phyloP scores from a whole-genome alignment of 2,113 vertebrate genomes.

The Orcinus orca region DNA sequence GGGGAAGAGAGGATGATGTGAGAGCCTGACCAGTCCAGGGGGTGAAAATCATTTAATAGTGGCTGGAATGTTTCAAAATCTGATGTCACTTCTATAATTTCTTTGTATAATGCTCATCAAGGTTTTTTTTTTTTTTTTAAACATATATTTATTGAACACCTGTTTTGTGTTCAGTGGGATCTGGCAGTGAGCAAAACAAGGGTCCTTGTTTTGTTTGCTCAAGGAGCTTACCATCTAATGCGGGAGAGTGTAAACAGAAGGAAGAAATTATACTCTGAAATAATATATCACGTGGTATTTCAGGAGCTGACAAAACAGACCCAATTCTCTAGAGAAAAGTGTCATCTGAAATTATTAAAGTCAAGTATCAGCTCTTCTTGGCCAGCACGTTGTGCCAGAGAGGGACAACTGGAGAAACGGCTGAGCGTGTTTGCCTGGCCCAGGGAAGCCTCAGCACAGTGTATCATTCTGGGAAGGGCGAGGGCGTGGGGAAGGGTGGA shows the following conservation, averaged over 20 bases:
- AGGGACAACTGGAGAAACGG: neutral
- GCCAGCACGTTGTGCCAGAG: neutral
- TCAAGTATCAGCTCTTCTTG: neutral
- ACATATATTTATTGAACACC: neutral
- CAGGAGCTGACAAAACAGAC: neutral
- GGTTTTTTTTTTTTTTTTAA: neutral
- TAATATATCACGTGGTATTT: neutral
- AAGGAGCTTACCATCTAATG: slow-evolving; percentile 12
- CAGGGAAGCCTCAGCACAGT: neutral
- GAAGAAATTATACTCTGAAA: neutral
- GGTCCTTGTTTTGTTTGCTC: neutral
- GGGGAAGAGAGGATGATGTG: neutral
- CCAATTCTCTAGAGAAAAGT: neutral
- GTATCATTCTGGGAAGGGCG: neutral
- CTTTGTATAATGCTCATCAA: neutral
- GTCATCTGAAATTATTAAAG: neutral
- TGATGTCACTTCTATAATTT: neutral
- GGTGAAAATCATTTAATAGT: neutral
- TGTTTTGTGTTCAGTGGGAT: neutral
- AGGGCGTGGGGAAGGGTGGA: neutral
- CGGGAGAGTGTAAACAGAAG: neutral
- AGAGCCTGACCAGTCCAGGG: neutral
- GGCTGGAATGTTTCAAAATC: neutral
- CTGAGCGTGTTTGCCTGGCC: neutral
- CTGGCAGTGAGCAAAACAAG: neutral